These are phyloP conservation scores for Noctua janthina DNA, from an alignment of 2,888 invertebrate species.

Conservation along the genomic window DNA sequence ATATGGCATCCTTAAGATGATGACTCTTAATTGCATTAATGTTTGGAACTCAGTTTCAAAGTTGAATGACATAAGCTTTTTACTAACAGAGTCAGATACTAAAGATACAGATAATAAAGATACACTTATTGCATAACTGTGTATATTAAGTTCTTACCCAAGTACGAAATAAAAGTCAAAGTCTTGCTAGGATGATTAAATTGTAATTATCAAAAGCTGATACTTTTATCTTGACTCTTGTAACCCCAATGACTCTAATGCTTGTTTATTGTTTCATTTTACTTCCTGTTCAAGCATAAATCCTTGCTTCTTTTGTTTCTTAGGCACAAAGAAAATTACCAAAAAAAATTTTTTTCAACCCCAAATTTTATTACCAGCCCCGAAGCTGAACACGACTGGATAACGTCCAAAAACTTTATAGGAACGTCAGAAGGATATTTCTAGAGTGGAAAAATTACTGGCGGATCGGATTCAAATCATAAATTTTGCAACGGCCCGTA, in stretches of 20 bases:
- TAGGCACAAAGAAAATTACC: constrained; percentile 10
- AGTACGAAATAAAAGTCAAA: too few species aligned
- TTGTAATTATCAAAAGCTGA: neutral
- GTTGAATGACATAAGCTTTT: neutral
- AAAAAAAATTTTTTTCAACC: neutral
- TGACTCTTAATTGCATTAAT: neutral
- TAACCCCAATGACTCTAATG: neutral
- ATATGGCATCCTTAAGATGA: neutral
- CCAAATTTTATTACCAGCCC: constrained; percentile 28
- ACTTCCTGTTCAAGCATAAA: neutral
- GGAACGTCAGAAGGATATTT: constrained; percentile 34
- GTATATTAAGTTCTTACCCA: too few species aligned
- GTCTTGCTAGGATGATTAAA: neutral
- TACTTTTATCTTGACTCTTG: neutral
- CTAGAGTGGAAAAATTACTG: constrained; percentile 44
- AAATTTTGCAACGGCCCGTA: constrained; percentile 61
- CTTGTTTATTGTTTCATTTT: neutral
- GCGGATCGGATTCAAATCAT: constrained; percentile 66
- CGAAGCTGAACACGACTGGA: constrained; percentile 44
- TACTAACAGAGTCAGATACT: neutral
- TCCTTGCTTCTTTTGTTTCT: constrained; percentile 14
- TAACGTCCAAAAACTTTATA: constrained; percentile 56
- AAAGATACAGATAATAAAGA: neutral
- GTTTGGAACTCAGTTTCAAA: neutral
- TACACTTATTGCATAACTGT: too few species aligned